Conservation (phyloP, 2,888 invertebrate genomes). For the Acanthoscelides obtectus region DNA sequence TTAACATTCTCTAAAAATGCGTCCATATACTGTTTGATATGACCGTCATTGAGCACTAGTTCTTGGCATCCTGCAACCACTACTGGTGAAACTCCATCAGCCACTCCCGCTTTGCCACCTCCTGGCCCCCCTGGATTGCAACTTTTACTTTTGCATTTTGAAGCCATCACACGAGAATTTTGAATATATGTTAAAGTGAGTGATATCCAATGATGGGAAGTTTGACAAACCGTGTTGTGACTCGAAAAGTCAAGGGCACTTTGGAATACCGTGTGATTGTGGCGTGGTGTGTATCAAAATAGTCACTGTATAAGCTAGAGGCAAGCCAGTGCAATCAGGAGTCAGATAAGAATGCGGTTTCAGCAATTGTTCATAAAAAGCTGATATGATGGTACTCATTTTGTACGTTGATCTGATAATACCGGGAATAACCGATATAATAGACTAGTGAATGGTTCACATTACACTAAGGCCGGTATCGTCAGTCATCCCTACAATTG, state of each 20-base stretch:
- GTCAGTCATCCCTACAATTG: too few species aligned
- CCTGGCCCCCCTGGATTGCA: constrained; percentile 10
- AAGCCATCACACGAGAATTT: constrained; percentile 7
- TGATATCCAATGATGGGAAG: not conserved
- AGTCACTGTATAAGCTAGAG: not conserved
- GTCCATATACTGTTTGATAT: constrained; percentile 70
- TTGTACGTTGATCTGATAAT: not conserved
- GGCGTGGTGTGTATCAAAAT: not conserved
- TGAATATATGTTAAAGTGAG: not conserved
- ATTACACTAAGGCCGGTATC: too few species aligned
- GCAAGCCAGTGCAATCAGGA: not conserved
- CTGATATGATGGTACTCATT: not conserved
- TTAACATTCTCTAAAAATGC: constrained; percentile 72
- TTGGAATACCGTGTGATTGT: not conserved
- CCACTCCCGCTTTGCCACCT: not conserved
- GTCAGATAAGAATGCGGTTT: not conserved
- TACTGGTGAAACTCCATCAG: constrained; percentile 12
- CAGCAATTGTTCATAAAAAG: not conserved
- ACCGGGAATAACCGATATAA: not conserved
- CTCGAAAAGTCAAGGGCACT: not conserved
- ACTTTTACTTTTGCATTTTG: constrained; percentile 12
- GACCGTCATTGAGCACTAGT: constrained; percentile 63
- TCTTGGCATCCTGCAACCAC: constrained; percentile 18
- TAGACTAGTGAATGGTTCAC: too few species aligned
- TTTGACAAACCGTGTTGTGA: not conserved